A percentile compares a stretch with the other conserved stretches of the same genome.
These are phyloP conservation scores for Nibea coibor DNA, from an alignment of 2,113 vertebrate species.

Conservation along the genomic window DNA sequence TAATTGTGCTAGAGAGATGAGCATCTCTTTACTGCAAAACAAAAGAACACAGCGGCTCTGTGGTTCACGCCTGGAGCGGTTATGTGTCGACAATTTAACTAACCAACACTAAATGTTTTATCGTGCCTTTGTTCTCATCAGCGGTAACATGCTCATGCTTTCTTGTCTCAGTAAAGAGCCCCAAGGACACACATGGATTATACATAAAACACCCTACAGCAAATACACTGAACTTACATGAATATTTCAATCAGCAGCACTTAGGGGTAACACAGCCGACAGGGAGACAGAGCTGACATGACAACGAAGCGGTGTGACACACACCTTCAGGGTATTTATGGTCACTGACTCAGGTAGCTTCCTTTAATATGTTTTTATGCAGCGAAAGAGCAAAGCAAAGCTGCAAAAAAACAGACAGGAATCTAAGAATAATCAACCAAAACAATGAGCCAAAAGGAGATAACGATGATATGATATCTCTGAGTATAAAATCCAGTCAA, in stretches of 20 bases:
- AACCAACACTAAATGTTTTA: conserved; percentile 55
- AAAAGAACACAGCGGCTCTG: conserved; percentile 2
- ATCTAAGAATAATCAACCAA: neutral
- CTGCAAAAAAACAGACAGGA: neutral
- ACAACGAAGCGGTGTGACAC: conserved; percentile 36
- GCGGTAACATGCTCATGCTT: conserved; percentile 32
- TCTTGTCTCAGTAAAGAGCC: conserved; percentile 31
- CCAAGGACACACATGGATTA: conserved; percentile 57
- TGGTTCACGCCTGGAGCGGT: conserved; percentile 29
- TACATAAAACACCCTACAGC: conserved; percentile 58
- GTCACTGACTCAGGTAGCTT: conserved; percentile 12
- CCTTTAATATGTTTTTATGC: neutral
- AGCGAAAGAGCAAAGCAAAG: neutral
- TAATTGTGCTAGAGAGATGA: conserved; percentile 4
- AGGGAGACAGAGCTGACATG: conserved; percentile 22
- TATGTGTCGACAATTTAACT: conserved; percentile 48
- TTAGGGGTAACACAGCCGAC: conserved; percentile 36
- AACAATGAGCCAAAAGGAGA: neutral
- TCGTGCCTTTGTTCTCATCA: conserved; percentile 50
- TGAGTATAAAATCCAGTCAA: neutral
- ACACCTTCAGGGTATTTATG: conserved; percentile 34
- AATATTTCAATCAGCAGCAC: conserved; percentile 73
- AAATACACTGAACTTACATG: conserved; percentile 46
- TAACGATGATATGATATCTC: neutral
- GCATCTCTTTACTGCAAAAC: neutral